Conservation (phyloP, 2,113 vertebrate species). For the Amblyopsis rosae region DNA sequence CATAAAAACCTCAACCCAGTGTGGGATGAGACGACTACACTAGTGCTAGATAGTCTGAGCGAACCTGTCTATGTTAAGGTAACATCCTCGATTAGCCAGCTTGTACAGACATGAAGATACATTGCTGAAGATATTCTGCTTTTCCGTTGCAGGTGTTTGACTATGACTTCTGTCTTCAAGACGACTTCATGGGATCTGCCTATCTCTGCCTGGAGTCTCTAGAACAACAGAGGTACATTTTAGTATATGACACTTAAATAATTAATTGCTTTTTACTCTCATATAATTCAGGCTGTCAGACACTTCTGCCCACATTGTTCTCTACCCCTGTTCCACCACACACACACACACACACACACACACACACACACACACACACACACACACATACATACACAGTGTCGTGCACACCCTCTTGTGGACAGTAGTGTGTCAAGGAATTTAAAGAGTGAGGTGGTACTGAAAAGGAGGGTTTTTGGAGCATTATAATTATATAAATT, state of each 20-base stretch:
- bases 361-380: no score
- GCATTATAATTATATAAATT: no score
- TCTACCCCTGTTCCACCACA: no score
- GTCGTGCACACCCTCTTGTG: neutral
- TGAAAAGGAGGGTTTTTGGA: no score
- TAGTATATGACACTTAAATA: neutral
- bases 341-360: no score
- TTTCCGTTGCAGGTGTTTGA: conserved; percentile 82
- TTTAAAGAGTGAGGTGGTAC: neutral
- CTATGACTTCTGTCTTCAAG: conserved; percentile 88
- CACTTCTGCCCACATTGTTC: no score
- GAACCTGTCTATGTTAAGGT: conserved; percentile 86
- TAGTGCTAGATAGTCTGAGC: conserved; percentile 76
- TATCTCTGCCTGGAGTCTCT: conserved; percentile 81
- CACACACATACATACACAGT: no score
- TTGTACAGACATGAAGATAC: neutral
- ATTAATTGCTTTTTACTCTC: no score
- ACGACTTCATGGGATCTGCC: conserved; percentile 89
- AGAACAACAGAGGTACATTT: conserved; percentile 78
- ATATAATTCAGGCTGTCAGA: no score
- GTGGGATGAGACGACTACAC: conserved; percentile 81
- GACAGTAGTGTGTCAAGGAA: neutral
- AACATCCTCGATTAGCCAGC: conserved; percentile 4
- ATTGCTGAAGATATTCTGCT: neutral
- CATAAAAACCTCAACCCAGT: conserved; percentile 87